Evolutionary conservation across 2,113 vertebrate genomes (phyloP).

Genomic region (Budorcas taxicolor): DNA sequence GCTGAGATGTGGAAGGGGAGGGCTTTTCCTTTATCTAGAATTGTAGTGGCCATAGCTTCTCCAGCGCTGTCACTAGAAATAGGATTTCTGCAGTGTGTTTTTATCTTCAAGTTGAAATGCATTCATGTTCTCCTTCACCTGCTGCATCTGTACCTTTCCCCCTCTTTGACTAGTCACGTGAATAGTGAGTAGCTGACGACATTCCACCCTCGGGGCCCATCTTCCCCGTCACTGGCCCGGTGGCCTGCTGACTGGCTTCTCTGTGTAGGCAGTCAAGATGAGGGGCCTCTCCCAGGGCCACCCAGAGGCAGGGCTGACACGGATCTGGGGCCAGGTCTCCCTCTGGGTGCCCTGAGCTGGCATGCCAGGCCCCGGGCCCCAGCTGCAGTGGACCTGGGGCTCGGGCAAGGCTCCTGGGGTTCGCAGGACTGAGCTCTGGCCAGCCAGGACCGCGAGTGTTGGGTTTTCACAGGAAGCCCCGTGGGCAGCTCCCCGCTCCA

Average conservation of each 20-base stretch:
- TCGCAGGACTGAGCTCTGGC: background rate
- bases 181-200: background rate
- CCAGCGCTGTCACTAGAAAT: background rate
- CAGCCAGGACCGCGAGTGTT: background rate
- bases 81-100: background rate
- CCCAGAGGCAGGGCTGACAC: background rate
- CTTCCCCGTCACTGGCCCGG: background rate
- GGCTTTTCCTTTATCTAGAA: background rate
- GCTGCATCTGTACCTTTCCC: fast-evolving
- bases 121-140: background rate
- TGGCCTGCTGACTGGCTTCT: background rate
- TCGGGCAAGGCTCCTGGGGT: background rate
- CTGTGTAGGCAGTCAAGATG: background rate
- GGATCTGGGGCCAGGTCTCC: background rate
- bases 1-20: background rate
- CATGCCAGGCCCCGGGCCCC: background rate
- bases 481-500: constrained; percentile 46
- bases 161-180: background rate
- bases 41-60: background rate
- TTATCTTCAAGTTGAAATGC: background rate
- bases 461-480: constrained; percentile 37
- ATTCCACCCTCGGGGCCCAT: background rate
- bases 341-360: background rate
- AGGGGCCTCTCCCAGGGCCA: background rate
- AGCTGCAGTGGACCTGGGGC: too few relatives aligned